Evolutionary conservation across 2,888 invertebrate genomes (phyloP).

Genomic region (Drosophila mimetica): DNA sequence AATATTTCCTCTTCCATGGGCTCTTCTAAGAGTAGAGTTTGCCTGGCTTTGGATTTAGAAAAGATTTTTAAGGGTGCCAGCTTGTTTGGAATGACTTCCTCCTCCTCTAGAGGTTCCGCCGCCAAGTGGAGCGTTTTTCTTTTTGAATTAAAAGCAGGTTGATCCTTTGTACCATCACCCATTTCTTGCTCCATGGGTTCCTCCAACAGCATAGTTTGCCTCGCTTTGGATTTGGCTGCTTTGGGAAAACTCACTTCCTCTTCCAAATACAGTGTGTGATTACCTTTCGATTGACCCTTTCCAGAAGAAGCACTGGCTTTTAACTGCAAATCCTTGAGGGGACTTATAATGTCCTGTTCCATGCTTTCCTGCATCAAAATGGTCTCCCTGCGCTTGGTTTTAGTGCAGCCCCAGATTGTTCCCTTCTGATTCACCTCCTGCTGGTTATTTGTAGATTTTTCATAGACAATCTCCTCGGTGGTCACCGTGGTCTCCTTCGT

Average conservation of each 20-base stretch:
- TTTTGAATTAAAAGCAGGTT: neutral
- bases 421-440: neutral
- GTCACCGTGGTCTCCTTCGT: neutral
- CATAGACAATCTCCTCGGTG: neutral
- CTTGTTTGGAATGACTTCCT: neutral
- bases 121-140: neutral
- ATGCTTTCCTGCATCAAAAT: conserved; percentile 31
- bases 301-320: neutral
- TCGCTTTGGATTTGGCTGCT: neutral
- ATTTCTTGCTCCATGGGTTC: conserved; percentile 22
- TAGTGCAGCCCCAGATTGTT: neutral
- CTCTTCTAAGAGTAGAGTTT: neutral
- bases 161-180: neutral
- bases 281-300: neutral
- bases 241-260: neutral
- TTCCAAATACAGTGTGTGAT: conserved; percentile 16
- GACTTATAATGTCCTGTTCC: conserved; percentile 16
- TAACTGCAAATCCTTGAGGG: conserved; percentile 3
- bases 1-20: neutral
- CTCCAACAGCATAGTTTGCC: conserved; percentile 2
- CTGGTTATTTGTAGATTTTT: neutral
- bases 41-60: neutral
- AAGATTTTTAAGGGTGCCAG: neutral
- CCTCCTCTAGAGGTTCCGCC: neutral
- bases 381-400: conserved; percentile 20